Evolutionary conservation across 2,888 invertebrate genomes (phyloP), one percentile per base, ranked within the genome.

Genomic region (Andrena hattorfiana): DNA sequence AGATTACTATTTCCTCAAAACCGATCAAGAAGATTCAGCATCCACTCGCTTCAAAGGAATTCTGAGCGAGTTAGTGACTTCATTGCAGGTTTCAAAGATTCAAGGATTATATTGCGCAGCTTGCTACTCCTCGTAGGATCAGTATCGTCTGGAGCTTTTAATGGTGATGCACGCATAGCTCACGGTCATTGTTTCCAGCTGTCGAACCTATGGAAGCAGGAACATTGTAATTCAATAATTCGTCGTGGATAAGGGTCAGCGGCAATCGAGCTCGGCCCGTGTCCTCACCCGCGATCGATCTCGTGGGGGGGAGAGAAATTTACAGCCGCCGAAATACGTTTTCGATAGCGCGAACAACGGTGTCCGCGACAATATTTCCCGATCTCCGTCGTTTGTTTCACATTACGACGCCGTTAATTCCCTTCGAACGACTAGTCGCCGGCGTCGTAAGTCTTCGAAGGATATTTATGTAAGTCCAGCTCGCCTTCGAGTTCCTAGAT

Each of bases 391-490:
- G 81, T 81, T 76, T 23, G 72, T 72, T 68, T 83, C 71, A 60
- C 74, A 71, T 81, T 83, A 81, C 80, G 73, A 51, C 80, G 64
- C 81, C 81, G 80, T 81, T 81, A 81, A 80, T 81, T 81, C 68
- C 26, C 60, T 20, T 42, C 8, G 16, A 69, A 13, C 80, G 78
- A 7, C 51, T 70, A 30, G 35, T 35, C 13, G 71, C 23, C 28
- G 26, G 54, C n/a, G 54, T 66, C 62, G 66, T 54, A 71, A 62
- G 68, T 79, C 63, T 69, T n/a, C 54, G 8, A 35, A 23, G 4
- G 69, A 70, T 74, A 80, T 81, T 81, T 80, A 81, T 80, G 73
- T 64, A 69, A 80, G 73, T 32, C 64, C 56, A 20, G 51, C 42
- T 59, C 60, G 42, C 26, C 69, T 79, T 73, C 51, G 74, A 54